Conservation (phyloP, 2,113 vertebrate genomes). For the Fukomys damarensis region DNA sequence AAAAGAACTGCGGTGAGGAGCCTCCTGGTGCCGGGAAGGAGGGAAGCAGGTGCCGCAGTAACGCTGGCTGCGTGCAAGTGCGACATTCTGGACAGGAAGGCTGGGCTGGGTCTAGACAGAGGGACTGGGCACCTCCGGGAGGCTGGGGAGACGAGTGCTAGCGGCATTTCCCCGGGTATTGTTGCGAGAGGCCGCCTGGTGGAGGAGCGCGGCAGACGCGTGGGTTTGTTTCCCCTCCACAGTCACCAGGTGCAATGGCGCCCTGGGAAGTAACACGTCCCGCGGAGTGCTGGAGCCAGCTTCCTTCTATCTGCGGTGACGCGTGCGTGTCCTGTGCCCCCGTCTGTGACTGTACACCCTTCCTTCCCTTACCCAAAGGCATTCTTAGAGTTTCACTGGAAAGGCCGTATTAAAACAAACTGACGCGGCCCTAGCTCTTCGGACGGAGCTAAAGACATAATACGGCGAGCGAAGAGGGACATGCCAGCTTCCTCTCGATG, state of each 20-base stretch:
- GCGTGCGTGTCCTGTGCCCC: neutral
- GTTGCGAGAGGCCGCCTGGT: neutral
- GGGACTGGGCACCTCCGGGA: neutral
- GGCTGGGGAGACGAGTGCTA: neutral
- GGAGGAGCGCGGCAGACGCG: neutral
- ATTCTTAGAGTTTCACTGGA: neutral
- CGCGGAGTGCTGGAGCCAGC: neutral
- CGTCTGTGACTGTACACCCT: neutral
- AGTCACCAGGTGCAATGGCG: neutral
- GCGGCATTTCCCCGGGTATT: neutral
- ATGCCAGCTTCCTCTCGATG: neutral
- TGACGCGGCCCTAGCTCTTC: neutral
- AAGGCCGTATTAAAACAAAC: neutral
- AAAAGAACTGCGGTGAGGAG: neutral
- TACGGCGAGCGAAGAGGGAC: neutral
- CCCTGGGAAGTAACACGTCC: neutral
- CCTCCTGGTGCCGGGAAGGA: neutral
- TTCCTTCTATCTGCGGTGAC: neutral
- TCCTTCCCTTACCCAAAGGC: neutral
- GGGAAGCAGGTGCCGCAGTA: neutral
- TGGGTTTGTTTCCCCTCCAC: neutral
- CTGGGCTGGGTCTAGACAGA: neutral
- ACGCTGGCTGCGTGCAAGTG: neutral
- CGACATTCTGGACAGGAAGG: neutral
- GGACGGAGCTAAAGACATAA: neutral